These are phyloP conservation scores for Malurus splendens DNA, from an alignment of 2,797 vertebrate species.

Conservation along the genomic window DNA sequence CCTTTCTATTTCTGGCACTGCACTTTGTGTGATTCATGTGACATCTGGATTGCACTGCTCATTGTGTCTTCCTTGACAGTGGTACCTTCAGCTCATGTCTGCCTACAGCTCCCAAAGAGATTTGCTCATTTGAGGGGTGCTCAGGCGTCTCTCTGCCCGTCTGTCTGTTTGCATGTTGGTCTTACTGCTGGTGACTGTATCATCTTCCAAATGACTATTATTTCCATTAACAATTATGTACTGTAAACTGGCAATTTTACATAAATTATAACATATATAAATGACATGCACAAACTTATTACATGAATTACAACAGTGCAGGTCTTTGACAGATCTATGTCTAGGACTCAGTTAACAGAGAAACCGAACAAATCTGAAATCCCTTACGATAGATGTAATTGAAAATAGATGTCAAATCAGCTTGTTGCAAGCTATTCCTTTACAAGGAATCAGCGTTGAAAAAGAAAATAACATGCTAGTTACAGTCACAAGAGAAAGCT, in stretches of 20 bases:
- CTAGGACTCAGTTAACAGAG: neutral
- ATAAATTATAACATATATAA: neutral
- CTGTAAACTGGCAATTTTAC: neutral
- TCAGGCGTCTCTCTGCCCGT: neutral
- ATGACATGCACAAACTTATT: neutral
- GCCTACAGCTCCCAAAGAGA: neutral
- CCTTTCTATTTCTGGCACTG: neutral
- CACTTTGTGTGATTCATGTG: neutral
- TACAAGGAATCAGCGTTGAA: neutral
- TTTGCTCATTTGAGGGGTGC: neutral
- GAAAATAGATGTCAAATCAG: neutral
- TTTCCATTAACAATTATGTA: neutral
- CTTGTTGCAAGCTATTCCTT: neutral
- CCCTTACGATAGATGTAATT: neutral
- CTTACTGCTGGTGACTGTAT: neutral
- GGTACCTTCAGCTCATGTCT: neutral
- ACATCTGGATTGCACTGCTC: neutral
- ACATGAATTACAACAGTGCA: neutral
- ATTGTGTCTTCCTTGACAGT: neutral
- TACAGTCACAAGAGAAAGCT: neutral
- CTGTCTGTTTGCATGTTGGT: neutral
- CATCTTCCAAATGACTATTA: neutral
- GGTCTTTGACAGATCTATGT: neutral
- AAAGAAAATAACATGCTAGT: neutral
- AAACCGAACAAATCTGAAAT: neutral